These are phyloP conservation scores for Mesochorus sp. DNA, from an alignment of 2,888 invertebrate species.

Conservation along the genomic window DNA sequence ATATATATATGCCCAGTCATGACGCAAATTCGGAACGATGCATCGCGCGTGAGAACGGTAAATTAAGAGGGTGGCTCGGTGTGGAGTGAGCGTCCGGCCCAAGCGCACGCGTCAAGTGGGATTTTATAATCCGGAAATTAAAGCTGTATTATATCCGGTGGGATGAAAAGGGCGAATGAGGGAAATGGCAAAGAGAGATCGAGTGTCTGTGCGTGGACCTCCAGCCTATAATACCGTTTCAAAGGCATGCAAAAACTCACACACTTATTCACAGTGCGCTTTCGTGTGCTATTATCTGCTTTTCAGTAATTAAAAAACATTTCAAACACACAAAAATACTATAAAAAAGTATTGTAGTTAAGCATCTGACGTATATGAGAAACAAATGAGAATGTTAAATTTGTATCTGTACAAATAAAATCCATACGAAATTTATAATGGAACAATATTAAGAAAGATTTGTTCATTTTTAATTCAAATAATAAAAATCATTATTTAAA, in stretches of 20 bases:
- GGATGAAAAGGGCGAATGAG: conserved; percentile 57
- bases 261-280: conserved; percentile 24
- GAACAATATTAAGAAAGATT: too few relatives aligned
- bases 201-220: conserved; percentile 36
- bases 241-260: conserved; percentile 29
- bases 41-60: conserved; percentile 74
- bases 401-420: too few relatives aligned
- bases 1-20: not conserved
- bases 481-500: too few relatives aligned
- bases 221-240: not conserved
- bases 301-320: conserved; percentile 44
- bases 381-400: too few relatives aligned
- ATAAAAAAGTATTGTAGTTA: not conserved
- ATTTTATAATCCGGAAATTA: conserved; percentile 81
- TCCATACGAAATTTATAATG: too few relatives aligned
- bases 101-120: conserved; percentile 71
- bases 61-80: conserved; percentile 70
- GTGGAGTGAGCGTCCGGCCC: conserved; percentile 31
- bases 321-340: not conserved
- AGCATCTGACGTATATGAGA: too few relatives aligned
- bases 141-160: conserved; percentile 79
- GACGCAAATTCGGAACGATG: conserved; percentile 36
- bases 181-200: conserved; percentile 41
- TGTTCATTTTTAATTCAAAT: too few relatives aligned
- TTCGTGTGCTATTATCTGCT: conserved; percentile 25